Percentiles rank a stretch among this genome's conserved stretches.
These are phyloP conservation scores for Callorhinus ursinus DNA, from an alignment of 2,113 vertebrate genomes.

Conservation along the genomic window DNA sequence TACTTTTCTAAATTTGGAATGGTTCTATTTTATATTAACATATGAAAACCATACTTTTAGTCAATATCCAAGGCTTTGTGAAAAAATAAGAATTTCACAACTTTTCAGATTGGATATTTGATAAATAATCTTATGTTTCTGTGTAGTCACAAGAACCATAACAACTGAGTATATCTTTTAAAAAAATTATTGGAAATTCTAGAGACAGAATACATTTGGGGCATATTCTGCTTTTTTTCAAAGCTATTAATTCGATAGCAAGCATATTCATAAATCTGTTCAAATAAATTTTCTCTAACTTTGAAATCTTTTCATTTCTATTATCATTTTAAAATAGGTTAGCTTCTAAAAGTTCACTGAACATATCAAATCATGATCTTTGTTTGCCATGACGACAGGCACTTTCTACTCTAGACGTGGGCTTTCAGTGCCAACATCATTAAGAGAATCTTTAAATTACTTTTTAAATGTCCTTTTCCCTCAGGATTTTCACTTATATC, in stretches of 20 bases:
- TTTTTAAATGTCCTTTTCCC: conserved; percentile 87
- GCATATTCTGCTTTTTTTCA: not conserved
- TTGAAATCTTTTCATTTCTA: conserved; percentile 47
- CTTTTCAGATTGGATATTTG: conserved; percentile 32
- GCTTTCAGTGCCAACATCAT: conserved; percentile 86
- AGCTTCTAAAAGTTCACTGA: conserved; percentile 63
- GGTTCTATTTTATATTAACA: conserved; percentile 44
- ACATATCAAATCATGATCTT: conserved; percentile 56
- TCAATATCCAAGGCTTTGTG: not conserved
- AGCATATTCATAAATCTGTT: conserved; percentile 31
- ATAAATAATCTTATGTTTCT: conserved; percentile 50
- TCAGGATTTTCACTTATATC: conserved; percentile 88
- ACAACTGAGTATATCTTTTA: not conserved
- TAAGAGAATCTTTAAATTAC: conserved; percentile 89
- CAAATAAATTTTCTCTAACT: conserved; percentile 25
- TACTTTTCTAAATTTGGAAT: conserved; percentile 46
- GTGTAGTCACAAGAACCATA: not conserved
- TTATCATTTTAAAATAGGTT: conserved; percentile 55
- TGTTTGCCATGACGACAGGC: conserved; percentile 68
- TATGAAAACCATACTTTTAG: not conserved
- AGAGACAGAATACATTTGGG: conserved; percentile 24
- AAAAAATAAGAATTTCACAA: conserved; percentile 39
- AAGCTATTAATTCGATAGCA: conserved; percentile 44
- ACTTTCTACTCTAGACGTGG: conserved; percentile 74
- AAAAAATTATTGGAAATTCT: conserved; percentile 34